phyloP scores from a whole-genome alignment of 2,113 vertebrate species.

The Gobius niger region DNA sequence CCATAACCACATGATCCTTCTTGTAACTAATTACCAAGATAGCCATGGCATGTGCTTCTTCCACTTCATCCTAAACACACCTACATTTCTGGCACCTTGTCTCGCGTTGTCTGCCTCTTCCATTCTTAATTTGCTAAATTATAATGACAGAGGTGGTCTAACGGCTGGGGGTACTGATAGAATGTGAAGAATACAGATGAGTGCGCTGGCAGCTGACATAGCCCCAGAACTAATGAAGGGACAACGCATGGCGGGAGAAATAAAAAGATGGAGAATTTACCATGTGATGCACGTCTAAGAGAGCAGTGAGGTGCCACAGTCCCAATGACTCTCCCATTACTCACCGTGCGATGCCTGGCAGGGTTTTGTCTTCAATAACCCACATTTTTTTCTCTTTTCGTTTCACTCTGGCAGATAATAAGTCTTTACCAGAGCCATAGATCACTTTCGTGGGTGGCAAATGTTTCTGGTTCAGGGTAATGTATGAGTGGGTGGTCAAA shows the following conservation, averaged over 20 bases:
- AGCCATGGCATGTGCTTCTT: background rate
- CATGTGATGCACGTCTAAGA: conserved; percentile 1
- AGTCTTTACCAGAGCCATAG: background rate
- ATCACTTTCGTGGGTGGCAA: background rate
- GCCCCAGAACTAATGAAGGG: conserved; percentile 3
- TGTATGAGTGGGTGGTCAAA: no score
- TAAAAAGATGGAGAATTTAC: background rate
- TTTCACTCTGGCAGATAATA: conserved; percentile 3
- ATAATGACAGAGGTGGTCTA: background rate
- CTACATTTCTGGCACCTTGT: background rate
- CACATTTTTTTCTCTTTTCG: background rate
- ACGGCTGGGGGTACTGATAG: background rate
- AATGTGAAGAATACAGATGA: conserved; percentile 2
- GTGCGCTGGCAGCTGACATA: conserved; percentile 1
- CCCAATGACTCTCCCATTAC: conserved; percentile 6
- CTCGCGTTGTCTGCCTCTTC: no score
- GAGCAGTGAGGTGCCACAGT: conserved; percentile 1
- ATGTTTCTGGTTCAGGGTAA: background rate
- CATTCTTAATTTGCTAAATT: background rate
- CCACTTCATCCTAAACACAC: background rate
- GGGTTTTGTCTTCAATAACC: conserved; percentile 5
- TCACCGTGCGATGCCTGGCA: conserved; percentile 2
- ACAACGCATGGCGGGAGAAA: background rate
- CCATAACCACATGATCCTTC: background rate
- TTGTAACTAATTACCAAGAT: background rate